These are phyloP conservation scores for Bactericera cockerelli DNA, from an alignment of 1,140 invertebrate species.

Conservation along the genomic window DNA sequence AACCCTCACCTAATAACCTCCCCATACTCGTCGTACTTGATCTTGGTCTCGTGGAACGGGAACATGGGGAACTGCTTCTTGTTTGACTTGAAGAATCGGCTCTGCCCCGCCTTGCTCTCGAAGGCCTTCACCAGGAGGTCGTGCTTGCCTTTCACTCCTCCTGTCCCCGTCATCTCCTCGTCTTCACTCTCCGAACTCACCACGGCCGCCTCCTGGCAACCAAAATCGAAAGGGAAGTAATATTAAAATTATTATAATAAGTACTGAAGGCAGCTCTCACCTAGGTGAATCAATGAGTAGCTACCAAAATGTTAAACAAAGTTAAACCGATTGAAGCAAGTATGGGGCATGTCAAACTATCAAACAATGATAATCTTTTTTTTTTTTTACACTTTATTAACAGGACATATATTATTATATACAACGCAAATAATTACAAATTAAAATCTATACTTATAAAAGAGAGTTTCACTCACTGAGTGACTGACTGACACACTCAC, in stretches of 20 bases:
- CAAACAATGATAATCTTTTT: too few species aligned
- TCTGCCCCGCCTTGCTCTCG: slow-evolving; percentile 32
- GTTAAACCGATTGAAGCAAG: too few species aligned
- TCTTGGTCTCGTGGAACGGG: slow-evolving; percentile 83
- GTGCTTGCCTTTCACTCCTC: slow-evolving; percentile 58
- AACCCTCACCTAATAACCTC: slow-evolving; percentile 66
- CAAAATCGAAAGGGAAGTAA: slow-evolving; percentile 15
- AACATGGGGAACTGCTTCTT: slow-evolving; percentile 95
- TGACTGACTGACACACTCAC: too few species aligned
- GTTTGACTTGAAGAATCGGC: slow-evolving; percentile 78
- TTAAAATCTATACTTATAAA: too few species aligned
- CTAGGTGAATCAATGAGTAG: too few species aligned
- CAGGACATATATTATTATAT: too few species aligned
- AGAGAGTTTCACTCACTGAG: too few species aligned
- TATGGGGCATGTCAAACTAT: too few species aligned
- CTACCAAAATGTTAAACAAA: too few species aligned
- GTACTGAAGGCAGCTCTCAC: too few species aligned
- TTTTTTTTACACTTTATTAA: too few species aligned
- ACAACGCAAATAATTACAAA: too few species aligned
- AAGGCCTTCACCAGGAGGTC: slow-evolving; percentile 79
- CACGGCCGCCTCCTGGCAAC: slow-evolving; percentile 8
- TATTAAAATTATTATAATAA: slow-evolving; percentile 3
- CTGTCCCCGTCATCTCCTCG: slow-evolving; percentile 58
- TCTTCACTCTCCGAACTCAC: slow-evolving; percentile 69
- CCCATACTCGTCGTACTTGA: slow-evolving; percentile 88